These are phyloP conservation scores for Arion vulgaris DNA, from an alignment of 1,140 invertebrate species.

Conservation along the genomic window DNA sequence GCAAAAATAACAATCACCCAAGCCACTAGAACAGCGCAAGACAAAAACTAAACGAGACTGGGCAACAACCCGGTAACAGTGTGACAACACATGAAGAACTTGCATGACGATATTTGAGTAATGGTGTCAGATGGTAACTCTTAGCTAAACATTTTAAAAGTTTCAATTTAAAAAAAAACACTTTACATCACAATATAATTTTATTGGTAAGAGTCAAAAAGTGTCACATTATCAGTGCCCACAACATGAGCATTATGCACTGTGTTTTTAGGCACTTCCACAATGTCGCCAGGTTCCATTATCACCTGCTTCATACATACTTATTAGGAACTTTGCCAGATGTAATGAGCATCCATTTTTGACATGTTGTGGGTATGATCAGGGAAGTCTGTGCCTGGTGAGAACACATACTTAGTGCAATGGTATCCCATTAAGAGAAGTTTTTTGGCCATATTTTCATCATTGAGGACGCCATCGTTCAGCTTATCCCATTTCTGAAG, in stretches of 20 bases:
- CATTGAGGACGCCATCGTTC: slow-evolving; percentile 58
- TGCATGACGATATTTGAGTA: no score
- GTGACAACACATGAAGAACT: no score
- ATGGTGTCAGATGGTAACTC: no score
- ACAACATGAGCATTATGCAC: slow-evolving; percentile 67
- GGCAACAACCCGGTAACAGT: no score
- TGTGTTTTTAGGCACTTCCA: slow-evolving; percentile 64
- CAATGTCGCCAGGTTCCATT: slow-evolving; percentile 67
- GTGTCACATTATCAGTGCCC: slow-evolving; percentile 58
- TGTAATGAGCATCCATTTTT: slow-evolving; percentile 67
- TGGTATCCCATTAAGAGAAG: slow-evolving; percentile 61
- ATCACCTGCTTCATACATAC: slow-evolving; percentile 66
- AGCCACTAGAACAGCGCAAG: no score
- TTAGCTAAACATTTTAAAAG: no score
- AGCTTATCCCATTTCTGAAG: slow-evolving; percentile 63
- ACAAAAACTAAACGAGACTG: no score
- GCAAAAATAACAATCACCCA: no score
- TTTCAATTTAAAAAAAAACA: no score
- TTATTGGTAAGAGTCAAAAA: slow-evolving; percentile 65
- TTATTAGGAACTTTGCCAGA: slow-evolving; percentile 62
- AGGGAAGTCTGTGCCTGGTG: slow-evolving; percentile 64
- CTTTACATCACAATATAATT: background rate
- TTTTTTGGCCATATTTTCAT: slow-evolving; percentile 63
- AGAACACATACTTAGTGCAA: slow-evolving; percentile 58
- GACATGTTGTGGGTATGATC: slow-evolving; percentile 65